Percentiles rank a stretch among this genome's conserved stretches.
These are phyloP conservation scores for Sinosuthora webbiana DNA, from an alignment of 2,113 vertebrate species.

Conservation along the genomic window DNA sequence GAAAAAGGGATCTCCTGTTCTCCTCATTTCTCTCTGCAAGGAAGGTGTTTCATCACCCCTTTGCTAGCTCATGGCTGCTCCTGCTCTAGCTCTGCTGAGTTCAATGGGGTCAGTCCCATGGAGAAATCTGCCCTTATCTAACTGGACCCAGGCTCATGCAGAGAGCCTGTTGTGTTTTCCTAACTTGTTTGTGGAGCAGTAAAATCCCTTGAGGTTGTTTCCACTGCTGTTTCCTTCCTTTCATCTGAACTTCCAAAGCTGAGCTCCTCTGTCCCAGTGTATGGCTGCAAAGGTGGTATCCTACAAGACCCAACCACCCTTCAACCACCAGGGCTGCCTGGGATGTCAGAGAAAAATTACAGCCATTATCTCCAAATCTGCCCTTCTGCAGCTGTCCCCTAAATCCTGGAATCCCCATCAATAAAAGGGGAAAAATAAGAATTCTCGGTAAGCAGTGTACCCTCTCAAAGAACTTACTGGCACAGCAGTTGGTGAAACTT, in stretches of 20 bases:
- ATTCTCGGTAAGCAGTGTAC: background rate
- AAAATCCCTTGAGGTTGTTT: background rate
- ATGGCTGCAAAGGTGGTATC: background rate
- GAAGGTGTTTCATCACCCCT: background rate
- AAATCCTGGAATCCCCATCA: background rate
- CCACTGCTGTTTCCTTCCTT: background rate
- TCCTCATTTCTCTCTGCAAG: background rate
- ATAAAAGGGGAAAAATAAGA: background rate
- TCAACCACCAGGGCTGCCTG: background rate
- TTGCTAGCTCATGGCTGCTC: background rate
- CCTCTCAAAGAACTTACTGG: background rate
- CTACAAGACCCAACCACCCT: background rate
- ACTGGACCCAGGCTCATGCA: accelerated
- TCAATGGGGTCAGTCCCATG: accelerated
- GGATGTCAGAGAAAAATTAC: background rate
- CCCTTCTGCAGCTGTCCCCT: background rate
- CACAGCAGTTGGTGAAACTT: background rate
- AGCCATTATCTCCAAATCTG: background rate
- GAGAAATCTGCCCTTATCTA: background rate
- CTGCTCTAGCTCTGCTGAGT: background rate
- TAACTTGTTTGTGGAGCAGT: background rate
- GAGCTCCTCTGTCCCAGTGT: background rate
- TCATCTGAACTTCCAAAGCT: background rate
- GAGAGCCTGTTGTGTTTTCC: background rate
- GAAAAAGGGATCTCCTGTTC: background rate